phyloP scores from a whole-genome alignment of 2,888 invertebrate species.

The Clanis bilineata region DNA sequence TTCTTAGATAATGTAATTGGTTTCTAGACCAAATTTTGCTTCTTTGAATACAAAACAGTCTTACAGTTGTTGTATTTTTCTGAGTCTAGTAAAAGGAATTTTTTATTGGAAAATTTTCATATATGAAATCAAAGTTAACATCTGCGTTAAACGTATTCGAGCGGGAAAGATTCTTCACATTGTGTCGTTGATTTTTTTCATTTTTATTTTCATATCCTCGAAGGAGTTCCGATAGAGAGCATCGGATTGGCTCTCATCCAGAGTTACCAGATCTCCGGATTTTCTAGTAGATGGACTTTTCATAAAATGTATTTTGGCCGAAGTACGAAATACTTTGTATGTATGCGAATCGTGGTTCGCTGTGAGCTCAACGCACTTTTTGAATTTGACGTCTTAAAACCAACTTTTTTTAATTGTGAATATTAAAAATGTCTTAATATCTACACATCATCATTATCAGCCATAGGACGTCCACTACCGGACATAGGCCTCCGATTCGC shows the following conservation, averaged over 20 bases:
- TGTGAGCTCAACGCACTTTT: too few relatives aligned
- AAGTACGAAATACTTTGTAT: too few relatives aligned
- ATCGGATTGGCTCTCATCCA: conserved; percentile 50
- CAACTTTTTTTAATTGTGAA: too few relatives aligned
- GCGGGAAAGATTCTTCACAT: conserved; percentile 40
- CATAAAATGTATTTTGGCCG: too few relatives aligned
- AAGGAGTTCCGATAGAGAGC: conserved; percentile 47
- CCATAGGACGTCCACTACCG: too few relatives aligned
- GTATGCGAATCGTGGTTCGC: too few relatives aligned
- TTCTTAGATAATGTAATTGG: conserved; percentile 7
- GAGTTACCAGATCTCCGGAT: too few relatives aligned
- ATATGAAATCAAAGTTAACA: conserved; percentile 40
- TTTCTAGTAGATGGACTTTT: too few relatives aligned
- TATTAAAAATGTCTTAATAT: too few relatives aligned
- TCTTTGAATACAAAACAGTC: background rate
- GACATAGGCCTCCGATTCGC: too few relatives aligned
- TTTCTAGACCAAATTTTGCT: background rate
- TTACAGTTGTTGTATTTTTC: background rate
- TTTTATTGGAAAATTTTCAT: conserved; percentile 23
- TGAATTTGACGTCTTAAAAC: too few relatives aligned
- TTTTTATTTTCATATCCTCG: conserved; percentile 49
- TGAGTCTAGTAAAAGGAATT: background rate
- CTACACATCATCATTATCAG: too few relatives aligned
- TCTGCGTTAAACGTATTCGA: conserved; percentile 42
- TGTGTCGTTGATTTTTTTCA: conserved; percentile 43